phyloP scores from a whole-genome alignment of 2,113 vertebrate species.

The Trogon melanurus region DNA sequence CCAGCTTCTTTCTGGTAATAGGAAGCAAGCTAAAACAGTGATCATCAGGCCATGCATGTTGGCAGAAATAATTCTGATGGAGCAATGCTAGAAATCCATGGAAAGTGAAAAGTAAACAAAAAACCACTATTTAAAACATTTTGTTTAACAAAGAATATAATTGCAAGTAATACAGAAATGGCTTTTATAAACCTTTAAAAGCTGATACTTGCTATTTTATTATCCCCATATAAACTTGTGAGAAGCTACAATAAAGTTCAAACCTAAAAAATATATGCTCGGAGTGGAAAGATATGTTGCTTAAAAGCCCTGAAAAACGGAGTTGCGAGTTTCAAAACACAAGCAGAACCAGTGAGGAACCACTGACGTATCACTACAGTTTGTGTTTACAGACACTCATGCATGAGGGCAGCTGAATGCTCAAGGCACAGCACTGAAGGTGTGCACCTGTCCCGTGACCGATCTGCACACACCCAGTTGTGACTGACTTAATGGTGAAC shows the following conservation, averaged over 20 bases:
- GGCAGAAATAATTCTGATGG: not conserved
- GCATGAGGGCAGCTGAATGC: not conserved
- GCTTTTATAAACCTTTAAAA: slow-evolving; percentile 27
- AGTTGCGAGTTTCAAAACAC: not conserved
- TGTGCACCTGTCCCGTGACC: not conserved
- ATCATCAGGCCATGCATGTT: not conserved
- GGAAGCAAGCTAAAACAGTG: not conserved
- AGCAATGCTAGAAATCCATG: not conserved
- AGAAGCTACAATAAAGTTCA: slow-evolving; percentile 14
- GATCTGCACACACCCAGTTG: not conserved
- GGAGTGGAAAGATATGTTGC: not conserved
- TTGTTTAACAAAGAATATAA: not conserved
- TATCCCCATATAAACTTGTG: slow-evolving; percentile 25
- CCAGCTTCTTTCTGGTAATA: not conserved
- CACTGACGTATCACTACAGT: not conserved
- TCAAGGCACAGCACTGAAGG: slow-evolving; percentile 26
- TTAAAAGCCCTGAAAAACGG: not conserved
- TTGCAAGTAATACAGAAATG: not conserved
- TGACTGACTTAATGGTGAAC: slow-evolving; percentile 23
- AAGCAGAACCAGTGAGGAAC: not conserved
- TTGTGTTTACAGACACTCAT: not conserved
- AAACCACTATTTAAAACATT: not conserved
- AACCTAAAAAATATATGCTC: not conserved
- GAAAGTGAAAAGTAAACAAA: slow-evolving; percentile 22
- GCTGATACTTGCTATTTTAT: not conserved